These are phyloP conservation scores for Epinotia ramella DNA, from an alignment of 2,888 invertebrate genomes.

Conservation along the genomic window DNA sequence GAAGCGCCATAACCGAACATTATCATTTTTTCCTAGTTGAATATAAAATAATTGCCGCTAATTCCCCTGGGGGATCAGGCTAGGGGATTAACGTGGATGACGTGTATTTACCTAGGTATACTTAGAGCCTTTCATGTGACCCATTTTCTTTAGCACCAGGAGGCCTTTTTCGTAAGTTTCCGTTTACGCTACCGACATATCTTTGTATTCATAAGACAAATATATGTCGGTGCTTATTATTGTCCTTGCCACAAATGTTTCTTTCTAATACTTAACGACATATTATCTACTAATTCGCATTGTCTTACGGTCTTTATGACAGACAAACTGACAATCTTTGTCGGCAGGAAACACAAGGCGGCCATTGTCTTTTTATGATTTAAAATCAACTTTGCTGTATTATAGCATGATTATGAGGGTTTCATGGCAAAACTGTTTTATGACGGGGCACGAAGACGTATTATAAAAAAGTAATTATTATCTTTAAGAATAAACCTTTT, in stretches of 20 bases:
- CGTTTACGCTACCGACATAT: too few relatives aligned
- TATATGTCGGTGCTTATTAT: neutral
- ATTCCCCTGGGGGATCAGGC: too few relatives aligned
- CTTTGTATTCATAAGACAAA: too few relatives aligned
- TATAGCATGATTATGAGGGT: conserved; percentile 27
- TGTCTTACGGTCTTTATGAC: conserved; percentile 18
- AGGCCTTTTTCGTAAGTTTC: too few relatives aligned
- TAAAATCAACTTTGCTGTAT: conserved; percentile 14
- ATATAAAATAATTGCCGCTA: too few relatives aligned
- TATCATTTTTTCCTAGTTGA: too few relatives aligned
- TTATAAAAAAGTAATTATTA: conserved; percentile 25
- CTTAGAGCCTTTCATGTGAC: too few relatives aligned
- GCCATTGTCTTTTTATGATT: conserved; percentile 11
- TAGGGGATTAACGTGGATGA: too few relatives aligned
- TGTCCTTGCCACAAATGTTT: conserved; percentile 5
- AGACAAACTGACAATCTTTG: conserved; percentile 24
- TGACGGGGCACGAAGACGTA: conserved; percentile 3
- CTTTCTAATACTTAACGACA: conserved; percentile 14
- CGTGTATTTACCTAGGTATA: too few relatives aligned
- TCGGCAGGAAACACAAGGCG: conserved; percentile 21
- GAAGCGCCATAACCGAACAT: too few relatives aligned
- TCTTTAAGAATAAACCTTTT: conserved; percentile 14
- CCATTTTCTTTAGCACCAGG: too few relatives aligned
- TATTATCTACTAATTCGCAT: conserved; percentile 18
- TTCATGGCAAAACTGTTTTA: conserved; percentile 19